These are phyloP conservation scores for Rhynchophorus ferrugineus DNA, from an alignment of 1,140 invertebrate species.

Conservation along the genomic window DNA sequence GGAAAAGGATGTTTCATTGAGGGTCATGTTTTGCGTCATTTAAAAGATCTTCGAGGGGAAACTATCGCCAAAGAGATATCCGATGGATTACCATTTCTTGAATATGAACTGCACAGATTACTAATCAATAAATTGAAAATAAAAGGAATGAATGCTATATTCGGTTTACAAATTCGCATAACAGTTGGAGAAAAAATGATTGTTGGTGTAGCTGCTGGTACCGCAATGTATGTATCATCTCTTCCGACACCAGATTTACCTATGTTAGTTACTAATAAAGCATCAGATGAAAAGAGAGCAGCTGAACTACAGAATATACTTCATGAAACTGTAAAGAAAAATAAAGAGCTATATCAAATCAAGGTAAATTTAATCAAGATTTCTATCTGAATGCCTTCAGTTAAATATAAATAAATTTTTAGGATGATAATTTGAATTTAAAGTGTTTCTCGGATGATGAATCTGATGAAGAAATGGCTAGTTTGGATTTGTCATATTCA, in stretches of 20 bases:
- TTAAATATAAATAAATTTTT: conserved; percentile 10
- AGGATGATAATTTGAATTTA: conserved; percentile 29
- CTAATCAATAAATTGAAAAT: conserved; percentile 86
- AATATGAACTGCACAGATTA: conserved; percentile 90
- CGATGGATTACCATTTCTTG: conserved; percentile 85
- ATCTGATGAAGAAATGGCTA: conserved; percentile 64
- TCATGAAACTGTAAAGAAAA: conserved; percentile 59
- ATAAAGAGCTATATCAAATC: conserved; percentile 61
- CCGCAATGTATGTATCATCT: conserved; percentile 67
- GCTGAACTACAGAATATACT: conserved; percentile 57
- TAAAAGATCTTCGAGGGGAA: conserved; percentile 75
- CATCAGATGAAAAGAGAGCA: conserved; percentile 55
- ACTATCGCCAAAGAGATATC: conserved; percentile 90
- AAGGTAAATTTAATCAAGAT: conserved; percentile 36
- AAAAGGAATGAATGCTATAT: conserved; percentile 90
- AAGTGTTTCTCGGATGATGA: conserved; percentile 51
- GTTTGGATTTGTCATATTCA: conserved; percentile 60
- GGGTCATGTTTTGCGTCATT: conserved; percentile 69
- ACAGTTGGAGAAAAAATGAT: conserved; percentile 82
- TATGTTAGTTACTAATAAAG: conserved; percentile 55
- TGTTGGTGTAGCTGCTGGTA: conserved; percentile 81
- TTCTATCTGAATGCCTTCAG: background rate
- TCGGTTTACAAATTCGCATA: conserved; percentile 75
- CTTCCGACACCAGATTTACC: conserved; percentile 65
- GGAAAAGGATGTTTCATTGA: conserved; percentile 71